A percentile compares a stretch with the other conserved stretches of the same genome.
Conservation (phyloP, 2,888 invertebrate species). For the Agrochola circellaris region DNA sequence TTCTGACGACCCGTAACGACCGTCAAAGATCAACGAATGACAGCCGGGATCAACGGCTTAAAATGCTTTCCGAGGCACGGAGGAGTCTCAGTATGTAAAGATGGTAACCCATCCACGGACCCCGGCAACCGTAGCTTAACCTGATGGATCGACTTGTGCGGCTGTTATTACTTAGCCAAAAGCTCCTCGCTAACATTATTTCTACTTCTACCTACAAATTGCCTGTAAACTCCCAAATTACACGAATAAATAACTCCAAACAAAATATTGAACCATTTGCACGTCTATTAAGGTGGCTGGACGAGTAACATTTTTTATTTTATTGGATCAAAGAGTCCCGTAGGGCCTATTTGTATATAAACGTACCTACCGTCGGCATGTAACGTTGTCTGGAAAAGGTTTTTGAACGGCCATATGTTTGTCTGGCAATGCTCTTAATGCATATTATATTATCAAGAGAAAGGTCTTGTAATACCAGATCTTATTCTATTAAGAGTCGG, state of each 20-base stretch:
- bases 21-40: too few relatives aligned
- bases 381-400: constrained; percentile 24
- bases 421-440: constrained; percentile 21
- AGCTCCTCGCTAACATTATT: too few relatives aligned
- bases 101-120: too few relatives aligned
- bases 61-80: too few relatives aligned
- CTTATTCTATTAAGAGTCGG: constrained; percentile 6
- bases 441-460: constrained; percentile 14
- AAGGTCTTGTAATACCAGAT: neutral
- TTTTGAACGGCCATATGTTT: constrained; percentile 23
- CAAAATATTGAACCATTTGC: constrained; percentile 37
- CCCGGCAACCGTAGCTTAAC: too few relatives aligned
- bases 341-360: constrained; percentile 39
- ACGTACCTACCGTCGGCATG: constrained; percentile 19
- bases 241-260: constrained; percentile 37
- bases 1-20: too few relatives aligned
- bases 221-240: neutral
- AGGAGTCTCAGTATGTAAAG: too few relatives aligned
- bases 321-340: constrained; percentile 50
- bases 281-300: constrained; percentile 20
- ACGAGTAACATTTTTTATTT: constrained; percentile 36
- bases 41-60: too few relatives aligned
- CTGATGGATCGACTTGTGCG: too few relatives aligned
- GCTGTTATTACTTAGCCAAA: too few relatives aligned
- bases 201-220: constrained; percentile 12